Evolutionary conservation across 2,113 vertebrate genomes (phyloP).

Genomic region (Pholis gunnellus): DNA sequence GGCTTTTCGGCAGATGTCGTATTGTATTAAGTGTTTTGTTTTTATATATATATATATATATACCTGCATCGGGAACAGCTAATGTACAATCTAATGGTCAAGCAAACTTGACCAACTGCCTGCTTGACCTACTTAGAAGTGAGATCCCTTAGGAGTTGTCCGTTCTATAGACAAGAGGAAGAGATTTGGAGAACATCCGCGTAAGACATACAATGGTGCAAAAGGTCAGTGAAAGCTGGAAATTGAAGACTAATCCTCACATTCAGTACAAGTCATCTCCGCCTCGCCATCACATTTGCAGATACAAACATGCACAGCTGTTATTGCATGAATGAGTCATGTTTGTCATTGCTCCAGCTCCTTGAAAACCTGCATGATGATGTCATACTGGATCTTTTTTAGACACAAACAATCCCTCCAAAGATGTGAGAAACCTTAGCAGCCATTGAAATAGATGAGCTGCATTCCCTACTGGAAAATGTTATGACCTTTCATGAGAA

Average conservation of each 20-base stretch:
- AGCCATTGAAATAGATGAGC: not conserved
- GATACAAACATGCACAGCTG: slow-evolving; percentile 28
- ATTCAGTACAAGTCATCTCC: not conserved
- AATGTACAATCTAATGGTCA: not conserved
- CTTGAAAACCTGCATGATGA: slow-evolving; percentile 45
- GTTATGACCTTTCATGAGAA: slow-evolving; percentile 32
- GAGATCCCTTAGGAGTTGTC: not conserved
- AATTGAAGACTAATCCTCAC: not conserved
- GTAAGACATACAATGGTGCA: not conserved
- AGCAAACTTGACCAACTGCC: not conserved
- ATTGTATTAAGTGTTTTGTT: not conserved
- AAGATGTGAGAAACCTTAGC: slow-evolving; percentile 1
- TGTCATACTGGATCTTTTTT: slow-evolving; percentile 27
- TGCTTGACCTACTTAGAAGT: not conserved
- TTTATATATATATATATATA: not conserved
- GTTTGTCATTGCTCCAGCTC: slow-evolving; percentile 38
- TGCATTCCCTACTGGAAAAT: slow-evolving; percentile 35
- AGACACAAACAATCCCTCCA: slow-evolving; percentile 13
- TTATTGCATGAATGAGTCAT: slow-evolving; percentile 44
- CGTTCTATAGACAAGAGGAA: not conserved
- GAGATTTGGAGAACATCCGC: not conserved
- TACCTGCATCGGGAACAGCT: too few relatives aligned
- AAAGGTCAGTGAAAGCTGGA: not conserved
- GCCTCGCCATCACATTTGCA: slow-evolving; percentile 9
- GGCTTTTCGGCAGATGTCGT: not conserved